These are phyloP conservation scores for Neoniphon sammara DNA, from an alignment of 2,797 vertebrate species.

Conservation along the genomic window DNA sequence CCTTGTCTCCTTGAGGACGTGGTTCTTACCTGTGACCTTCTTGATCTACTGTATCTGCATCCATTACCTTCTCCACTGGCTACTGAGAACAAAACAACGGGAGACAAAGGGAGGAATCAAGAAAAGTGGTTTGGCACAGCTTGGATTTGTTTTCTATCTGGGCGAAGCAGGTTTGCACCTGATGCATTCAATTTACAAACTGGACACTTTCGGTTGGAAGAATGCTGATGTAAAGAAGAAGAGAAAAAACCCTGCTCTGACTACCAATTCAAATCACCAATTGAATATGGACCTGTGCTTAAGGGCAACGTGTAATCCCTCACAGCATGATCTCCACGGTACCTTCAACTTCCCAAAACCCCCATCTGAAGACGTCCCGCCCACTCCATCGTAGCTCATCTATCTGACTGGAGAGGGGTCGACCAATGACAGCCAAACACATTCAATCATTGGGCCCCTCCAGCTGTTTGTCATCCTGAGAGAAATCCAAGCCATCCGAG, in stretches of 20 bases:
- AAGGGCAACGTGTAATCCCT: constrained; percentile 65
- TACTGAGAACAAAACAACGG: constrained; percentile 28
- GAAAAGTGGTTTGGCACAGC: constrained; percentile 22
- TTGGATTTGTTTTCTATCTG: constrained; percentile 8
- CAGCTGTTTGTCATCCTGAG: constrained; percentile 81
- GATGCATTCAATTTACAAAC: constrained; percentile 18
- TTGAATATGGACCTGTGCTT: constrained; percentile 62
- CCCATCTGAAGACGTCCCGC: constrained; percentile 65
- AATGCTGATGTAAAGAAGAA: constrained; percentile 6
- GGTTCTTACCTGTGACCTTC: not conserved
- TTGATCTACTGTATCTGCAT: constrained; percentile 8
- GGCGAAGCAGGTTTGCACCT: constrained; percentile 30
- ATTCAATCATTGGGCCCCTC: constrained; percentile 84
- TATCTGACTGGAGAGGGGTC: constrained; percentile 72
- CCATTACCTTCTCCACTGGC: constrained; percentile 9
- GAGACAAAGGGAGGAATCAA: constrained; percentile 17
- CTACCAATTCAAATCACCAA: constrained; percentile 19
- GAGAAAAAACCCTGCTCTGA: not conserved
- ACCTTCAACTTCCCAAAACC: constrained; percentile 56
- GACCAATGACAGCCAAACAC: constrained; percentile 83
- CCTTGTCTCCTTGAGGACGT: constrained; percentile 16
- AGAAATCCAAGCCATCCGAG: constrained; percentile 88
- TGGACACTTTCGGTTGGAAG: not conserved
- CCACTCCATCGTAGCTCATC: constrained; percentile 71
- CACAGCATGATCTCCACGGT: constrained; percentile 48